These are phyloP conservation scores for Cynocephalus volans DNA, from an alignment of 2,113 vertebrate genomes.

Conservation along the genomic window DNA sequence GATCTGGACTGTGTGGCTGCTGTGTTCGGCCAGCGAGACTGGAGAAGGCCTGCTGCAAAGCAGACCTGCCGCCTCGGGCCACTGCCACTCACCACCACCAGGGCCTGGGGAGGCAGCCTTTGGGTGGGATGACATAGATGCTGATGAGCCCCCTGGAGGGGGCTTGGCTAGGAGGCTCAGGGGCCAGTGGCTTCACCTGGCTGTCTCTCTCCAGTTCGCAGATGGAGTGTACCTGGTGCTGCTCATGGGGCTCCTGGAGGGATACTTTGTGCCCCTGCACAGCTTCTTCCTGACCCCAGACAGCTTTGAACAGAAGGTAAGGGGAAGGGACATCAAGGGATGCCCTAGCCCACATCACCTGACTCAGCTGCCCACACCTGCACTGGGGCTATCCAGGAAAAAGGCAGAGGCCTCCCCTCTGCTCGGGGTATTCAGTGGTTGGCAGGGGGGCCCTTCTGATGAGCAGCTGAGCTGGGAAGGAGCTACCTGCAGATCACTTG, in stretches of 20 bases:
- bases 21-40: neutral
- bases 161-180: neutral
- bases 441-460: neutral
- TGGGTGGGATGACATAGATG: neutral
- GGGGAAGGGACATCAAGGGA: neutral
- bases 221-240: conserved; percentile 98
- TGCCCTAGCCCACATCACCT: neutral
- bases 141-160: neutral
- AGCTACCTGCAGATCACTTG: neutral
- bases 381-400: neutral
- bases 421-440: neutral
- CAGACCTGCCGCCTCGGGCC: neutral
- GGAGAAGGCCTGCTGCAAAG: neutral
- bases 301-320: conserved; percentile 99
- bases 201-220: conserved; percentile 93
- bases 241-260: conserved; percentile 98
- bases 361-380: neutral
- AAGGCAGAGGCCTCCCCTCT: neutral
- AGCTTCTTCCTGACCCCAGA: conserved; percentile 99
- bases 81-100: neutral
- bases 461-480: neutral
- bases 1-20: fast-evolving
- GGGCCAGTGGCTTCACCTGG: neutral
- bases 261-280: conserved; percentile 98
- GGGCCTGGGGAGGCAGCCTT: neutral